Base-by-base conservation (phyloP, 2,113 vertebrate genomes). In the Mormoops blainvillei region DNA sequence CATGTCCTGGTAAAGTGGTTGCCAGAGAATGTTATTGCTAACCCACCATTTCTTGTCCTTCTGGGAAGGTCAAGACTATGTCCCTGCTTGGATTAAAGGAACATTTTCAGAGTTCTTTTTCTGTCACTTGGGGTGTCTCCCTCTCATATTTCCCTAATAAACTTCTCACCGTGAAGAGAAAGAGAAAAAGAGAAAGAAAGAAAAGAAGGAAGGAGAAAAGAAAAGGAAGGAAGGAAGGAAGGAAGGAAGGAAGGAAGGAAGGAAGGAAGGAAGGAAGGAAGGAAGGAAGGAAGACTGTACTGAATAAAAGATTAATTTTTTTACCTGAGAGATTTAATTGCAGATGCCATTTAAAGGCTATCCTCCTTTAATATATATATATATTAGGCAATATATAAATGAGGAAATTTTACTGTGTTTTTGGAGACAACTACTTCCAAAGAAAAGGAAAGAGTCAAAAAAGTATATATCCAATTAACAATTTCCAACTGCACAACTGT, bases 131-230 rank as follows among this genome's bases (percentile, higher is more conserved):
- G 74, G 91, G 31, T 93, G 38, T 94, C 73, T n/a, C 48, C 92
- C 92, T 96, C 83, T 95, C 58, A 41, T 89, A 41, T 95, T 97
- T 95, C 93, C 92, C 87, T 80, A 98, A 96, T 97, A 97, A 97
- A 98, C 33, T 94, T 81, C 84, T 97, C 94, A 83, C 80, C 89
- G 92, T 88, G 36, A 70, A 70, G 19, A 9, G 13, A 63, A 22
- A 63, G 4, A 58, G 63, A 18, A 6, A n/a, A 26, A 18, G 18
- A 54, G 16, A 13, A 50, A 54, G 15, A 20, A 56, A 56, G 20
- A 11, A n/a, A n/a, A n/a, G n/a, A n/a, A n/a, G n/a, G n/a, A n/a
- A n/a, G n/a, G n/a, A n/a, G n/a, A n/a, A n/a, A n/a, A n/a, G n/a
- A n/a, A n/a, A n/a, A n/a, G n/a, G n/a, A n/a, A n/a, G n/a, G n/a